Evolutionary conservation across 37 sponge, comb jelly and placozoan genomes (phyloP).

Genomic region (Petrosia ficiformis): DNA sequence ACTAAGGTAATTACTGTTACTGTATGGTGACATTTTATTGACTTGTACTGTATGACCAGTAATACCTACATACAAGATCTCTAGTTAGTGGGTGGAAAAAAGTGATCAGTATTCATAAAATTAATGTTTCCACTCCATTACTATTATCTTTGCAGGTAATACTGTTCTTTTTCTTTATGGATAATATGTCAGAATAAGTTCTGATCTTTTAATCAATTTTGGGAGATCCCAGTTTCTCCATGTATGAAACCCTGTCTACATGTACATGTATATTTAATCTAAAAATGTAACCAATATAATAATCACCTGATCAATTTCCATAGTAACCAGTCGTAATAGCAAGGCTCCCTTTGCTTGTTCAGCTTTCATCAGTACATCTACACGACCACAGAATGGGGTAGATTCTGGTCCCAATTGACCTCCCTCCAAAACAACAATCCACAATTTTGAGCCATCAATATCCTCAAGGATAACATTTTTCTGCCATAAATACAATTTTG

Average conservation of each 20-base stretch:
- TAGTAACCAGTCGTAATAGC: slow-evolving; percentile 26
- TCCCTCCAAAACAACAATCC: slow-evolving; percentile 15
- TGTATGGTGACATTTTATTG: too few species aligned
- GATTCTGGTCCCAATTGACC: slow-evolving; percentile 26
- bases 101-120: too few species aligned
- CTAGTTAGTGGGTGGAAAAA: too few species aligned
- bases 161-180: too few species aligned
- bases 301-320: slow-evolving; percentile 44
- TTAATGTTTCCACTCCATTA: too few species aligned
- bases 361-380: slow-evolving; percentile 31
- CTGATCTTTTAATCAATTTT: too few species aligned
- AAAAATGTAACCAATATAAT: not conserved
- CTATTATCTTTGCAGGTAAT: too few species aligned
- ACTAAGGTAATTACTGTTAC: too few species aligned
- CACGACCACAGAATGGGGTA: slow-evolving; percentile 34
- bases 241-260: not conserved
- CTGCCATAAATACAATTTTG: slow-evolving; percentile 39
- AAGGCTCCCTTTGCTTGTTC: slow-evolving; percentile 13
- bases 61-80: too few species aligned
- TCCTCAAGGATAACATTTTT: slow-evolving; percentile 24
- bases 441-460: slow-evolving; percentile 23
- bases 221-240: too few species aligned
- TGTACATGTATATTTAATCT: not conserved
- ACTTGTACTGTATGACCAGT: too few species aligned
- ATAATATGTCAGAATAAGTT: too few species aligned